Percentiles rank a stretch among this genome's conserved stretches.
These are phyloP conservation scores for Aviceda cuculoides DNA, from an alignment of 2,797 vertebrate genomes.

Conservation along the genomic window DNA sequence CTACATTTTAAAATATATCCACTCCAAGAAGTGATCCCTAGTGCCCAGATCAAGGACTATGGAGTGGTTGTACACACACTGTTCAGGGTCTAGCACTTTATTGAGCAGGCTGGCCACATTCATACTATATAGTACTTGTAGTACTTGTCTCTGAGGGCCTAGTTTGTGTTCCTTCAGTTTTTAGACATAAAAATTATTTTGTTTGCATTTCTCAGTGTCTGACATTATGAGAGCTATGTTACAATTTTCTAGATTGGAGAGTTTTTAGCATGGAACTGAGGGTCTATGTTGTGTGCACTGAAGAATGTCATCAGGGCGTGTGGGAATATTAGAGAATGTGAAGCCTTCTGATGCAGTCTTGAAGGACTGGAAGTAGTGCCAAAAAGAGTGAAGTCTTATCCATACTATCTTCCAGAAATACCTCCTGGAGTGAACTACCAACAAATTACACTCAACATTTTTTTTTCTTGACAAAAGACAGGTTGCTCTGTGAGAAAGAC, in stretches of 20 bases:
- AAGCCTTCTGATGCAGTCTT: background rate
- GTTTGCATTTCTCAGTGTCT: background rate
- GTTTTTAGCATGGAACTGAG: background rate
- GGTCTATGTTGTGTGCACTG: background rate
- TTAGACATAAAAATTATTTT: background rate
- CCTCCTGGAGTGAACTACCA: background rate
- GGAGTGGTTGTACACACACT: background rate
- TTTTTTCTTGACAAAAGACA: background rate
- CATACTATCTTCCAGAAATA: background rate
- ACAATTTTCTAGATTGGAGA: background rate
- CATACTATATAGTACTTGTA: background rate
- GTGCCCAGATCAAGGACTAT: background rate
- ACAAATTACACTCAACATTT: background rate
- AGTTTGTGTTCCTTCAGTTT: background rate
- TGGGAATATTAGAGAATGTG: background rate
- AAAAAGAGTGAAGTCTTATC: background rate
- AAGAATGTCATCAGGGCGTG: background rate
- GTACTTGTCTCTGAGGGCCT: background rate
- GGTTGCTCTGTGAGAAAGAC: background rate
- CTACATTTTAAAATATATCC: background rate
- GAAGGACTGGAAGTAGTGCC: background rate
- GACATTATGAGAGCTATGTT: background rate
- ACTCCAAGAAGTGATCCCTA: background rate
- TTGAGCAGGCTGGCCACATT: background rate
- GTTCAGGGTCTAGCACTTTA: background rate